These are phyloP conservation scores for Neotoxoptera formosana DNA, from an alignment of 1,140 invertebrate genomes.

Conservation along the genomic window DNA sequence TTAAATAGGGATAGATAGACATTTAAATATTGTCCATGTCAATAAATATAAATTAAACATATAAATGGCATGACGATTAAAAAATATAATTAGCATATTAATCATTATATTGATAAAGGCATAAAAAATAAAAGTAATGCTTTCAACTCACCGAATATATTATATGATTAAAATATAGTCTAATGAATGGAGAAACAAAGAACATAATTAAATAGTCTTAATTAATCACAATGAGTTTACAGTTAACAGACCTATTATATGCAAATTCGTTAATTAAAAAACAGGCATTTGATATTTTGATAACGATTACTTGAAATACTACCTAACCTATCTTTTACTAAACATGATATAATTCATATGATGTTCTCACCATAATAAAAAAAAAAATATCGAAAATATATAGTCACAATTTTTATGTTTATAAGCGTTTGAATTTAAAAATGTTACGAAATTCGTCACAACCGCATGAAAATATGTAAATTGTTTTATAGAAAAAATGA, in stretches of 20 bases:
- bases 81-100: slow-evolving; percentile 9
- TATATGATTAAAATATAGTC: not conserved
- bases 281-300: not conserved
- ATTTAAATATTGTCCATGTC: not conserved
- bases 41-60: not conserved
- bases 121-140: not conserved
- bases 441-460: no score
- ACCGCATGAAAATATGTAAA: no score
- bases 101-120: not conserved
- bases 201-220: not conserved
- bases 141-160: not conserved
- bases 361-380: no score
- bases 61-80: not conserved
- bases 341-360: not conserved
- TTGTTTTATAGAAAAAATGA: no score
- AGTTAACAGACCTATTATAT: slow-evolving; percentile 31
- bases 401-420: no score
- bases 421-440: no score
- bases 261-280: slow-evolving; percentile 27
- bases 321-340: not conserved
- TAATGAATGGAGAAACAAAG: slow-evolving; percentile 1
- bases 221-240: slow-evolving; percentile 6
- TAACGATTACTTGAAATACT: not conserved
- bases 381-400: no score
- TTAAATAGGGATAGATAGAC: not conserved